Base-by-base conservation (phyloP, 1,140 invertebrate species). In the Heliconius hewitsoni region DNA sequence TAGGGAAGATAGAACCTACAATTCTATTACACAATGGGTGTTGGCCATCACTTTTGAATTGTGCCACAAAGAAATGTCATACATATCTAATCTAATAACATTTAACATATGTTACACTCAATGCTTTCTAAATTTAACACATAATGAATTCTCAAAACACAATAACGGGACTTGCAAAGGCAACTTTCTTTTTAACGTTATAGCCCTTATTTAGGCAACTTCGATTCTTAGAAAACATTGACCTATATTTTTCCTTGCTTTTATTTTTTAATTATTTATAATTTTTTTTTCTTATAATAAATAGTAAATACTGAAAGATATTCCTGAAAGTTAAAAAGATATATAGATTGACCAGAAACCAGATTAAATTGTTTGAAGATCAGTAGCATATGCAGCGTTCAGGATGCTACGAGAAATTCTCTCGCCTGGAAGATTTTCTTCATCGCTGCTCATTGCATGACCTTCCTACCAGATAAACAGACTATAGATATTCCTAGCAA, bases 51-150 rank as follows among this genome's bases (percentile, higher is more conserved):
- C 57, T 66, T 27, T 66, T 8, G 13, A 30, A 30, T 66, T 66
- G 57, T 30, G 57, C 23, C 60, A 66, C 60, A 30, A 30, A 66
- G 11, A 30, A 66, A 66, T 30, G 60, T 66, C 27, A 13, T 30
- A 66, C 27, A 13, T 30, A 30, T 66, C 60, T 66, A 66, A 66
- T 66, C 55, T 60, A 60, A 60, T 60, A 60, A 60, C 50, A 52
- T 52, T 52, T 19, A 23, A 66, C 60, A 66, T 66, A 66, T 30
- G 60, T 66, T 66, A 66, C 60, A 66, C 30, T 30, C 23, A 66
- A 66, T 16, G 60, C 60, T 66, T 66, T 66, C 60, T 66, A 66
- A 66, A 30, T 66, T 66, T 66, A 66, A 66, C 27, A 66, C 60
- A 66, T 66, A 30, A 66, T 66, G 60, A 66, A 66, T 66, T 66